A percentile compares a stretch with the other conserved stretches of the same genome.
Conservation (phyloP, 2,113 vertebrate species). For the Nipponia nippon region DNA sequence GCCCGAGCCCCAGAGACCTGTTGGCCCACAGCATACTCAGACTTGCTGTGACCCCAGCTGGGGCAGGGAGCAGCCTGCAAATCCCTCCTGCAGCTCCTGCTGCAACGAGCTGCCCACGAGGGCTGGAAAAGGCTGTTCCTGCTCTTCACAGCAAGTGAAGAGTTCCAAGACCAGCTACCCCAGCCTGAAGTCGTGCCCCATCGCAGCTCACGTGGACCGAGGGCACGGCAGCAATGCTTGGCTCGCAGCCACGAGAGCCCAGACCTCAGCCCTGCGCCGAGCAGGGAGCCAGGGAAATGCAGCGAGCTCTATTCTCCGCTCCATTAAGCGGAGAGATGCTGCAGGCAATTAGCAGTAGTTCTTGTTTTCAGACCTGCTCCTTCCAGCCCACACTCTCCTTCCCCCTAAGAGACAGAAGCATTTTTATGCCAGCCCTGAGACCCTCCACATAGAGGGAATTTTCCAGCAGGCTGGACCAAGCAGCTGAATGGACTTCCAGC, state of each 20-base stretch:
- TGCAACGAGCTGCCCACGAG: fast-evolving
- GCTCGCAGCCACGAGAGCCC: fast-evolving
- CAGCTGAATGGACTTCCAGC: background rate
- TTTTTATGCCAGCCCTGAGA: background rate
- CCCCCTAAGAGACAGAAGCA: background rate
- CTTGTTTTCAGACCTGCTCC: background rate
- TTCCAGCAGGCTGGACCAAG: background rate
- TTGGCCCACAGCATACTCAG: background rate
- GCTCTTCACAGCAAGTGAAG: background rate
- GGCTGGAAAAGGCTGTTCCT: background rate
- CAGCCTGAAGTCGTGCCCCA: fast-evolving
- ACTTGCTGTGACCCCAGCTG: background rate
- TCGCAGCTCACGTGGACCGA: fast-evolving
- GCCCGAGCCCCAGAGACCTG: background rate
- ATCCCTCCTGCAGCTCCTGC: background rate
- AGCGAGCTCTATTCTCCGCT: background rate
- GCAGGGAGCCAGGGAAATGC: background rate
- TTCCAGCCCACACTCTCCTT: background rate
- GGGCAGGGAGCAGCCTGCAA: background rate
- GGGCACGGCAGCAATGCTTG: background rate
- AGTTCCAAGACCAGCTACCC: background rate
- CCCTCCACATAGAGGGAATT: fast-evolving
- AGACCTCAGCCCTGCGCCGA: background rate
- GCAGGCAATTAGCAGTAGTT: background rate
- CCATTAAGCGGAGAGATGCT: background rate